Conservation (phyloP, 2,797 vertebrate genomes). For the Tapirus indicus region DNA sequence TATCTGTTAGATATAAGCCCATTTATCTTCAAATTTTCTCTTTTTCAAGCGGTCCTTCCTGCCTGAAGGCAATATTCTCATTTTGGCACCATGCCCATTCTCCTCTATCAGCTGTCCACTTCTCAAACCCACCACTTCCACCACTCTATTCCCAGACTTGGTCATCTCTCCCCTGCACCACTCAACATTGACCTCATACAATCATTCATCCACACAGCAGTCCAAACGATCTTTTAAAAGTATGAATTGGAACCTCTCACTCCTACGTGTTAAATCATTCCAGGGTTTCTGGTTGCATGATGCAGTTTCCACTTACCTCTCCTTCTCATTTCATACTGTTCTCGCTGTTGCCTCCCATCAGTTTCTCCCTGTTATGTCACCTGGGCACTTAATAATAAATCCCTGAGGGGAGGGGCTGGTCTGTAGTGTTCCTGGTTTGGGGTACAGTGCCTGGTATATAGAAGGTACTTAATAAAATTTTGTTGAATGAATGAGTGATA, state of each 20-base stretch:
- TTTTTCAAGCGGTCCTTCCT: neutral
- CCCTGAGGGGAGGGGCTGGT: neutral
- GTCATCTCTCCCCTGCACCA: neutral
- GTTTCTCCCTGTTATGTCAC: neutral
- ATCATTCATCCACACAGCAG: too few species aligned
- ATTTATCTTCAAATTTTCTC: neutral
- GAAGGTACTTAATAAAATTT: neutral
- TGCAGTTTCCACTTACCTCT: neutral
- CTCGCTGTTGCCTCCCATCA: neutral
- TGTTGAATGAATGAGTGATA: neutral
- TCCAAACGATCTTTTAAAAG: neutral
- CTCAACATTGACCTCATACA: neutral
- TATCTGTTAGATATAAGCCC: neutral
- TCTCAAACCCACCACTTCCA: neutral
- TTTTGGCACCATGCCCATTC: neutral
- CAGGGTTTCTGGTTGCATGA: neutral
- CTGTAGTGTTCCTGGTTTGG: neutral
- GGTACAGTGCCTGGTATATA: too few species aligned
- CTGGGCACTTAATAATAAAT: neutral
- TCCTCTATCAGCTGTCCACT: neutral
- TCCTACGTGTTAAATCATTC: neutral
- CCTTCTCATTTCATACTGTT: neutral
- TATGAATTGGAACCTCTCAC: neutral
- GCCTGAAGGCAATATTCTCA: neutral
- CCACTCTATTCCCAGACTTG: neutral